Conservation (phyloP, 2,797 vertebrate genomes). For the Diplodus puntazzo region DNA sequence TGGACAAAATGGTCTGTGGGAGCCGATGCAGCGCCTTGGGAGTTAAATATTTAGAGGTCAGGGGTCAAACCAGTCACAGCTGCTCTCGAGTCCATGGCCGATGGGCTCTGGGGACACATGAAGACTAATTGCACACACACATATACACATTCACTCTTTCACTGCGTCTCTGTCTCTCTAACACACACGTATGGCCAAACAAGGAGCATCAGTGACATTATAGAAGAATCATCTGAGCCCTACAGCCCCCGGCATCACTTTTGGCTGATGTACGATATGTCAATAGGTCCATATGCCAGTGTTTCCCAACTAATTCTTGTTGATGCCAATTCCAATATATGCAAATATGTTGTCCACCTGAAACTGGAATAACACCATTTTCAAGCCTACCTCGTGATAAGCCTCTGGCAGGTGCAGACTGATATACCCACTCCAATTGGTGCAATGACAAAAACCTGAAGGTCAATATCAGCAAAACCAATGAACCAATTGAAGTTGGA, state of each 20-base stretch:
- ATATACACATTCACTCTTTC: constrained; percentile 18
- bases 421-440: too few relatives aligned
- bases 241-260: constrained; percentile 8
- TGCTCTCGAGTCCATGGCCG: constrained; percentile 68
- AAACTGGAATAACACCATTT: too few relatives aligned
- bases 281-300: too few relatives aligned
- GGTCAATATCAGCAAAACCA: too few relatives aligned
- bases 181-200: constrained; percentile 1
- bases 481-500: too few relatives aligned
- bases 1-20: constrained; percentile 34
- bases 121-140: constrained; percentile 59
- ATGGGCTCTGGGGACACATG: constrained; percentile 57
- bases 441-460: neutral
- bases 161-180: constrained; percentile 6
- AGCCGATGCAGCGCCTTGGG: constrained; percentile 41
- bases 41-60: constrained; percentile 72
- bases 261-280: too few relatives aligned
- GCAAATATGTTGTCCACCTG: too few relatives aligned
- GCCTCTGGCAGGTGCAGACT: too few relatives aligned
- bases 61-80: constrained; percentile 76
- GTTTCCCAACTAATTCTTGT: too few relatives aligned
- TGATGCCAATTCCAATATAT: too few relatives aligned
- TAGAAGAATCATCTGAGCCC: constrained; percentile 18
- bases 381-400: too few relatives aligned
- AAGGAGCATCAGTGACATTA: constrained; percentile 20